A percentile compares a stretch with the other conserved stretches of the same genome.
Evolutionary conservation across 2,113 vertebrate genomes (phyloP).

Genomic region (Vanacampus margaritifer): DNA sequence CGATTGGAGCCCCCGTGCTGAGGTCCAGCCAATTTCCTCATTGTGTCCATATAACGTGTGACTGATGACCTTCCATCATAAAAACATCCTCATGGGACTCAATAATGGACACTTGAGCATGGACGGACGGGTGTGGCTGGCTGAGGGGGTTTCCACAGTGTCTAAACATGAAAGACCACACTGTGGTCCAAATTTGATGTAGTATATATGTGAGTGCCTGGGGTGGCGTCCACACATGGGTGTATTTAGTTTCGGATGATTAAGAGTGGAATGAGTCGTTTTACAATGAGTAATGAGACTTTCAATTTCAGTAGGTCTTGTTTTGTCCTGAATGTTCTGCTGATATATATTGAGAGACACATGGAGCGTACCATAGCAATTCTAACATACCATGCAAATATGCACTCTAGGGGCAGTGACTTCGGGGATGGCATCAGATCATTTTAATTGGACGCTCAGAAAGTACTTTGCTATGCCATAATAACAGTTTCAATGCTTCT

Average conservation of each 20-base stretch:
- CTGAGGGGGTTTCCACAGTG: conserved; percentile 21
- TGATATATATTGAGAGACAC: not conserved
- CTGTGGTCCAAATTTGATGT: conserved; percentile 23
- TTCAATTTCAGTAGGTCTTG: conserved; percentile 23
- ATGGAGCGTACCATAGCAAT: too few species aligned
- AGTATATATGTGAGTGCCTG: not conserved
- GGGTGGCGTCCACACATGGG: conserved; percentile 51
- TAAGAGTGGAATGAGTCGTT: conserved; percentile 42
- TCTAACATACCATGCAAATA: too few species aligned
- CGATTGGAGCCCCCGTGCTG: not conserved
- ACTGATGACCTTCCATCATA: conserved; percentile 36
- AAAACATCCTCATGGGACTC: conserved; percentile 35
- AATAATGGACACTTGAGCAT: conserved; percentile 39
- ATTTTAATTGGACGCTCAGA: too few species aligned
- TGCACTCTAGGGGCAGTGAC: too few species aligned
- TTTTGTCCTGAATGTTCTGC: not conserved
- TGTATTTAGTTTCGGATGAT: conserved; percentile 60
- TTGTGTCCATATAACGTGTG: conserved; percentile 21
- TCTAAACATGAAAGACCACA: conserved; percentile 40
- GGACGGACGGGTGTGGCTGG: conserved; percentile 8
- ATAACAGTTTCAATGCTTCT: too few species aligned
- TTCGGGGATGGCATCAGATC: too few species aligned
- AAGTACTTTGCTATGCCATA: too few species aligned
- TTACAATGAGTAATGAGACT: conserved; percentile 45
- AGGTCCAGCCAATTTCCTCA: not conserved